Evolutionary conservation across 2,797 vertebrate genomes (phyloP).

Genomic region (Podarcis lilfordi): DNA sequence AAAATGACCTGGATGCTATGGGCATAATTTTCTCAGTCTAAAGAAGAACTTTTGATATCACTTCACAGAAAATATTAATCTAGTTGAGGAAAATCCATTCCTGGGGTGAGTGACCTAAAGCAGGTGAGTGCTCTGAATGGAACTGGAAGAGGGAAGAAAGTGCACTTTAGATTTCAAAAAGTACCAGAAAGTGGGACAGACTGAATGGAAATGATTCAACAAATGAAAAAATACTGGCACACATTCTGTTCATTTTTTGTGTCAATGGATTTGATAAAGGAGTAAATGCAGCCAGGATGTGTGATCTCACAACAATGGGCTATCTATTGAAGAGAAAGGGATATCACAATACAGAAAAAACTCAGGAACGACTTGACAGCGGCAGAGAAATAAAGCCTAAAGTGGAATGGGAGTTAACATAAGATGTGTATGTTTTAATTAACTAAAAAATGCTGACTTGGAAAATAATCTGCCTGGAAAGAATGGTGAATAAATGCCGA

Average conservation of each 20-base stretch:
- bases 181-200: not conserved
- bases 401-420: conserved; percentile 35
- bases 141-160: not conserved
- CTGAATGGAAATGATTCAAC: conserved; percentile 13
- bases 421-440: conserved; percentile 11
- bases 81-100: conserved; percentile 13
- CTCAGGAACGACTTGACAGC: conserved; percentile 39
- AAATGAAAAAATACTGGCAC: conserved; percentile 24
- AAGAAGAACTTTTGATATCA: conserved; percentile 1
- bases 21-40: conserved; percentile 28
- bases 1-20: conserved; percentile 25
- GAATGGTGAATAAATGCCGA: conserved; percentile 41
- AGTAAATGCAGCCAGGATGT: conserved; percentile 24
- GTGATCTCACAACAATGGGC: conserved; percentile 48
- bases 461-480: conserved; percentile 48
- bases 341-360: conserved; percentile 52
- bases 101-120: not conserved
- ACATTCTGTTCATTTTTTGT: conserved; percentile 21
- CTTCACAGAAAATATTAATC: not conserved
- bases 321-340: conserved; percentile 54
- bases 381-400: conserved; percentile 49
- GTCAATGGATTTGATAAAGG: conserved; percentile 13
- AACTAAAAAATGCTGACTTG: conserved; percentile 31
- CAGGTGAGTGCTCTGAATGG: conserved; percentile 4
- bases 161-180: conserved; percentile 13